Percentiles rank a stretch among this genome's conserved stretches.
phyloP scores from a whole-genome alignment of 2,888 invertebrate species.

The Barypeithes pellucidus region DNA sequence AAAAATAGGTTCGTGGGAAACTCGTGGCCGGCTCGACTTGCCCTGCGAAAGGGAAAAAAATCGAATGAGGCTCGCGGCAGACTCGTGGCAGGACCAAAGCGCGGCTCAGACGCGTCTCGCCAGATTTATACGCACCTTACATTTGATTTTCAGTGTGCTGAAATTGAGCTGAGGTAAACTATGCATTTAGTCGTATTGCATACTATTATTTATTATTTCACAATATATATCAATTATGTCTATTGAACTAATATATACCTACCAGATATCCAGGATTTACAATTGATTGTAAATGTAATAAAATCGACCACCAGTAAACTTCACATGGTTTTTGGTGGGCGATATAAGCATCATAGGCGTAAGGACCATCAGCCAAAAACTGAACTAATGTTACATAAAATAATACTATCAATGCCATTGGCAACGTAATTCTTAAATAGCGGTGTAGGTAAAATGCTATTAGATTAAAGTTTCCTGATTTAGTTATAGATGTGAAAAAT shows the following conservation, averaged over 20 bases:
- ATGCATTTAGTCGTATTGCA: no score
- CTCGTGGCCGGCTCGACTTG: no score
- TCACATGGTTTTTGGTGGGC: conserved; percentile 61
- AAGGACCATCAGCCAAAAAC: conserved; percentile 70
- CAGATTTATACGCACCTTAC: no score
- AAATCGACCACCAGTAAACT: conserved; percentile 67
- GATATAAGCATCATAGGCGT: conserved; percentile 64
- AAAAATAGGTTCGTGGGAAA: no score
- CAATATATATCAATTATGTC: no score
- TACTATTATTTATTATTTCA: no score
- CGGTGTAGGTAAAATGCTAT: conserved; percentile 68
- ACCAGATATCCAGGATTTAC: conserved; percentile 60
- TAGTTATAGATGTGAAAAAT: conserved; percentile 65
- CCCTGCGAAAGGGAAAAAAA: no score
- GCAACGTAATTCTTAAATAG: conserved; percentile 71
- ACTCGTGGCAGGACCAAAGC: no score
- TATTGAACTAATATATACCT: conserved; percentile 36
- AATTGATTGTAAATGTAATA: conserved; percentile 69
- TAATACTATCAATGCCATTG: conserved; percentile 69
- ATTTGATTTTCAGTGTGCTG: no score
- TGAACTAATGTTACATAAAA: conserved; percentile 69
- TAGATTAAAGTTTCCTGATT: conserved; percentile 64
- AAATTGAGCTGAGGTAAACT: no score
- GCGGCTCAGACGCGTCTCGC: no score
- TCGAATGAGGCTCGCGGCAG: no score